Evolutionary conservation across 2,888 invertebrate species (phyloP).

Genomic region (Athalia rosae): DNA sequence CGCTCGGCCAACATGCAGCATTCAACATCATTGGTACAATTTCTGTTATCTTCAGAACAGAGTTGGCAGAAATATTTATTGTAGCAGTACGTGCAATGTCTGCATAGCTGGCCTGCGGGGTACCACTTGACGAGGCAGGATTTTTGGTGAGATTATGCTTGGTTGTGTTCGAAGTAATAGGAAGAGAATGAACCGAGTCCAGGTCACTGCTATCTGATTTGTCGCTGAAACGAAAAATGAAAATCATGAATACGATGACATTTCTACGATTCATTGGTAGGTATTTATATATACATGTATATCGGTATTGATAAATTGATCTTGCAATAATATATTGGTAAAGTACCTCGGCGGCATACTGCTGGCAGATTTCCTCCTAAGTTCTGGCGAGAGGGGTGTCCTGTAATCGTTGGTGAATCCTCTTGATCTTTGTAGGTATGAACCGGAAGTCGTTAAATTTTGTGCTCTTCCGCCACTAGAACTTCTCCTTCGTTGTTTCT

Average conservation of each 20-base stretch:
- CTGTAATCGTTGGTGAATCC: constrained; percentile 68
- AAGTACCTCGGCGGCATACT: constrained; percentile 81
- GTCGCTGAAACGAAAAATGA: constrained; percentile 73
- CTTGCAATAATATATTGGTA: neutral
- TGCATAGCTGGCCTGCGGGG: constrained; percentile 84
- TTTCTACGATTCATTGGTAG: no score
- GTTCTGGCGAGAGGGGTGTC: constrained; percentile 69
- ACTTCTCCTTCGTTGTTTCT: constrained; percentile 78
- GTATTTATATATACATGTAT: no score
- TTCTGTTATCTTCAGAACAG: constrained; percentile 65
- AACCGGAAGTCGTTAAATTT: constrained; percentile 66
- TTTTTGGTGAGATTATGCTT: constrained; percentile 68
- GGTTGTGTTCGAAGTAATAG: constrained; percentile 76
- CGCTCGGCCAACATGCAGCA: constrained; percentile 65
- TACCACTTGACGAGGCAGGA: constrained; percentile 70
- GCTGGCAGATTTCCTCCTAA: constrained; percentile 82
- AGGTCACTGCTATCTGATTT: constrained; percentile 90
- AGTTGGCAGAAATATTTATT: constrained; percentile 66
- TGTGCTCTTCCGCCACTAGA: constrained; percentile 71
- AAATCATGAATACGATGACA: neutral
- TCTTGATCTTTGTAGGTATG: constrained; percentile 67
- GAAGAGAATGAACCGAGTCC: constrained; percentile 90
- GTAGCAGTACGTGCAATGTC: constrained; percentile 83
- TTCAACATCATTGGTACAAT: constrained; percentile 64
- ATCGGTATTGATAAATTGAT: neutral